A percentile compares a stretch with the other conserved stretches of the same genome.
phyloP scores from a whole-genome alignment of 92 coral and sea anemone species.

The Umimayanthus kanabou region DNA sequence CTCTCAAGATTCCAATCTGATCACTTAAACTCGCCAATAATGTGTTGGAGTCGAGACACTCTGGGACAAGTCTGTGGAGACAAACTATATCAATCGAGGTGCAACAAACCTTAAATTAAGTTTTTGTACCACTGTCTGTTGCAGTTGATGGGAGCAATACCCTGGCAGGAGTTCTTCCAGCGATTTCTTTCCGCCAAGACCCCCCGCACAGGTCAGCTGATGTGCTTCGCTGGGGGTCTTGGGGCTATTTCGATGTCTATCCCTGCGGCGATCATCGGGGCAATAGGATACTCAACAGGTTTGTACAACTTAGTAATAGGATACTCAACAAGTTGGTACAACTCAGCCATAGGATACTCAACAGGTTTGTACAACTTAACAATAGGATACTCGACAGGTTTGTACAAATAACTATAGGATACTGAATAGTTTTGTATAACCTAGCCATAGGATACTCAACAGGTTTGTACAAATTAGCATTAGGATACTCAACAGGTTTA shows the following conservation, averaged over 20 bases:
- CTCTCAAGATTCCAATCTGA: too few species aligned
- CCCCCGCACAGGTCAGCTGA: slow-evolving; percentile 61
- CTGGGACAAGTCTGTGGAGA: neutral
- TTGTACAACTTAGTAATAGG: neutral
- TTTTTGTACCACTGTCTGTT: neutral
- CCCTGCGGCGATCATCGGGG: slow-evolving; percentile 88
- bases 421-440: neutral
- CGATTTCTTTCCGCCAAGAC: slow-evolving; percentile 83
- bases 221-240: slow-evolving; percentile 78
- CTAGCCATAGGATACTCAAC: neutral
- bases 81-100: neutral
- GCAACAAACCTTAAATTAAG: neutral
- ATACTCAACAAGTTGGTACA: neutral
- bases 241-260: slow-evolving; percentile 84
- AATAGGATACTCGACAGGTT: neutral
- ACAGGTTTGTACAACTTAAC: neutral
- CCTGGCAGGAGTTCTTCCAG: slow-evolving; percentile 98
- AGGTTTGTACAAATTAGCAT: neutral
- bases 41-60: neutral
- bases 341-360: neutral
- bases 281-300: slow-evolving; percentile 88
- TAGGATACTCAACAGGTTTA: neutral
- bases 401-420: neutral
- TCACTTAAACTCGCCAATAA: too few species aligned
- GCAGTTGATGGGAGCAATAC: slow-evolving; percentile 88